These are phyloP conservation scores for Squalus acanthias DNA, from an alignment of 2,797 vertebrate species.

Conservation along the genomic window DNA sequence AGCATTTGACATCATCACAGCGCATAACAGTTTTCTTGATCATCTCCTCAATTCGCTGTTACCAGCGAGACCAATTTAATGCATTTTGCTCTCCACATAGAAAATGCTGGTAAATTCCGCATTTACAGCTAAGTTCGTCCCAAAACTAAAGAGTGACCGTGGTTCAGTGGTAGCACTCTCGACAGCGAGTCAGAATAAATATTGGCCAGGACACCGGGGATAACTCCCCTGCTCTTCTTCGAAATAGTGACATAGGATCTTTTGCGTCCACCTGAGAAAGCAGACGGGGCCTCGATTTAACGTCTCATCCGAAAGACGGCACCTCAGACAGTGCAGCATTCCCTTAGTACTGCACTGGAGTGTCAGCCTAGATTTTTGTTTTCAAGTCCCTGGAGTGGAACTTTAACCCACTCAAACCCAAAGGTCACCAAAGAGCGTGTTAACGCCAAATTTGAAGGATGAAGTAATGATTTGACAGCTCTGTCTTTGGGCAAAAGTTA, in stretches of 20 bases:
- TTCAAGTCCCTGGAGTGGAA: too few species aligned
- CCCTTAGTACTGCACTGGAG: too few species aligned
- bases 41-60: background rate
- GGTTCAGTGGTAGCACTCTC: background rate
- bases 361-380: too few species aligned
- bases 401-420: too few species aligned
- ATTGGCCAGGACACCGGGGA: too few species aligned
- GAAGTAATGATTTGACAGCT: background rate
- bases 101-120: background rate
- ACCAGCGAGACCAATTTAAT: background rate
- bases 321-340: too few species aligned
- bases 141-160: background rate
- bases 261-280: too few species aligned
- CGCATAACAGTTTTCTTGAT: background rate
- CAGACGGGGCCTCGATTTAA: too few species aligned
- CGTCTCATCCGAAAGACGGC: too few species aligned
- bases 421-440: background rate
- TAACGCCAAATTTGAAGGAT: background rate
- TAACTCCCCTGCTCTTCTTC: too few species aligned
- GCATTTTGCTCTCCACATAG: background rate
- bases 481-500: background rate
- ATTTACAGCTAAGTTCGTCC: background rate
- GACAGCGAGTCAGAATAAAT: background rate
- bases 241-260: too few species aligned
- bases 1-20: background rate